Conservation (phyloP, 30 jellyfish, hydroid and myxozoan species). For the Hydractinia symbiolongicarpus region DNA sequence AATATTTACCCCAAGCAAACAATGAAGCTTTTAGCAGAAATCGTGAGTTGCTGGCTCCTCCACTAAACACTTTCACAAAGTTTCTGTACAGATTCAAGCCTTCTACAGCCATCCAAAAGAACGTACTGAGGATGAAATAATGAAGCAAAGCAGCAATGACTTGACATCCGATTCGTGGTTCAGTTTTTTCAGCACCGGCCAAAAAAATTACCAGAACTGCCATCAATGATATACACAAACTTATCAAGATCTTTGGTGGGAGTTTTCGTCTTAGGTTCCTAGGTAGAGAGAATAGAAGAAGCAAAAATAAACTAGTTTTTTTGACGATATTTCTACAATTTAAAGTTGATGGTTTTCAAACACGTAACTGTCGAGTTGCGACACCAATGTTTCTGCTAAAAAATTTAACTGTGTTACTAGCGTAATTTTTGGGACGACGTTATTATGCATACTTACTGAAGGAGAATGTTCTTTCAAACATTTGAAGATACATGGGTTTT, state of each 20-base stretch:
- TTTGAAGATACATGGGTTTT: too few species aligned
- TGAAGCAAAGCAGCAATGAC: conserved; percentile 57
- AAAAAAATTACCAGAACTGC: conserved; percentile 45
- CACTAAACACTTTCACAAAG: conserved; percentile 54
- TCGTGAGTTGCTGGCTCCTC: conserved; percentile 13
- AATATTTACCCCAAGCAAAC: conserved; percentile 72
- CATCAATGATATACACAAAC: conserved; percentile 56
- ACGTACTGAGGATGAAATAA: conserved; percentile 56
- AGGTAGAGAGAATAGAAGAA: neutral
- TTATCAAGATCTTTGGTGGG: conserved; percentile 72
- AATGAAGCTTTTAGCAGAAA: conserved; percentile 12
- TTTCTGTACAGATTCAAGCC: conserved; percentile 70
- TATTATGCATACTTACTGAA: too few species aligned
- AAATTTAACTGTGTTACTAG: too few species aligned
- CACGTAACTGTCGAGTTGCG: too few species aligned
- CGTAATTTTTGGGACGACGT: too few species aligned
- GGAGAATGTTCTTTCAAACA: too few species aligned
- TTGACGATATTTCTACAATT: too few species aligned
- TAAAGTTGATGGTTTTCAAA: neutral
- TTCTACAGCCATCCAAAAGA: conserved; percentile 84
- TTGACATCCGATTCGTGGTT: conserved; percentile 59
- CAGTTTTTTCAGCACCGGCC: conserved; percentile 64
- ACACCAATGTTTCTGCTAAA: too few species aligned
- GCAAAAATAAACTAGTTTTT: too few species aligned
- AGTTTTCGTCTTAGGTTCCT: conserved; percentile 55